Percentiles rank a stretch among this genome's conserved stretches.
These are phyloP conservation scores for Pelodytes ibericus DNA, from an alignment of 2,797 vertebrate genomes.

Conservation along the genomic window DNA sequence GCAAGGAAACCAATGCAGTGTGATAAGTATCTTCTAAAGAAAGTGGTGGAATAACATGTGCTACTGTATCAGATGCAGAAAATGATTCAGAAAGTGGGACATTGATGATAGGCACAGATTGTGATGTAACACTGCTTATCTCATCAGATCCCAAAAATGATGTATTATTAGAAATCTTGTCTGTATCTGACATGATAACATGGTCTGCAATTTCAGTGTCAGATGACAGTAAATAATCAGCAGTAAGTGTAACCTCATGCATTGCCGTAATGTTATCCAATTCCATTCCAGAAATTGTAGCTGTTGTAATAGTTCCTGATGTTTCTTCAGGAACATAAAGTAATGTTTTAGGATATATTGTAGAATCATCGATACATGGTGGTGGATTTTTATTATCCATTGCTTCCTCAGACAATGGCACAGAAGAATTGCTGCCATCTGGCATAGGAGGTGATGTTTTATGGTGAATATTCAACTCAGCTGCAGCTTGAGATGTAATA, in stretches of 20 bases:
- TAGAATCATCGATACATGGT: neutral
- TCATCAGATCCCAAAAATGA: neutral
- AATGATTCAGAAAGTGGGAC: neutral
- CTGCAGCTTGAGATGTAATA: neutral
- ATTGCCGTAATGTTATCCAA: neutral
- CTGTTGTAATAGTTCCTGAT: neutral
- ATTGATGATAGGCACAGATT: neutral
- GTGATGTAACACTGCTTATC: neutral
- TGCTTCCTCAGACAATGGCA: neutral
- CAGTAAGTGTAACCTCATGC: neutral
- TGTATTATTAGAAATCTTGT: neutral
- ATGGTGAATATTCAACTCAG: neutral
- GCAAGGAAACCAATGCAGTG: neutral
- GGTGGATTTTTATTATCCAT: neutral
- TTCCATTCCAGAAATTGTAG: neutral
- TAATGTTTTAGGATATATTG: neutral
- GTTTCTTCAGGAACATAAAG: neutral
- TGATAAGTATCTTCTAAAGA: neutral
- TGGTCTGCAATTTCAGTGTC: neutral
- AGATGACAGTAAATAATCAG: neutral
- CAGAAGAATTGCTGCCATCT: too few relatives aligned
- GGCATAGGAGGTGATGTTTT: neutral
- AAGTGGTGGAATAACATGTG: neutral
- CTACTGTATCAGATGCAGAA: neutral
- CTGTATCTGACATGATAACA: neutral